Percentiles rank a stretch among this genome's conserved stretches.
These are phyloP conservation scores for Silurus glanis DNA, from an alignment of 2,113 vertebrate species.

Conservation along the genomic window DNA sequence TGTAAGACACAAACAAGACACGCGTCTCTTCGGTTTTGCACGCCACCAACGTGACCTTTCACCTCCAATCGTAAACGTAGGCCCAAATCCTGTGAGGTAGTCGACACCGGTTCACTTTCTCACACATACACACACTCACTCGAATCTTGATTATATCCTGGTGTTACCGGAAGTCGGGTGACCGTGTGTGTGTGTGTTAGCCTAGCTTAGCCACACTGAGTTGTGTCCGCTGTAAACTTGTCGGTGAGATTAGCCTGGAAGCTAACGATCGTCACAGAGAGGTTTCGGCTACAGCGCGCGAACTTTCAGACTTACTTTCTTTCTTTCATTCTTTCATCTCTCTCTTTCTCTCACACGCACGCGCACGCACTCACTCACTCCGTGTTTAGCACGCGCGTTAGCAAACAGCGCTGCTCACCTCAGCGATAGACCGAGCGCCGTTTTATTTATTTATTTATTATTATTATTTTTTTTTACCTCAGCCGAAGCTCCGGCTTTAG, in stretches of 20 bases:
- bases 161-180: background rate
- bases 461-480: background rate
- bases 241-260: background rate
- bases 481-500: background rate
- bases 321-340: background rate
- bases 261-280: background rate
- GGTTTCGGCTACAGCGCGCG: background rate
- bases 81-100: slow-evolving; percentile 30
- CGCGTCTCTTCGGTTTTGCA: background rate
- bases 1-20: background rate
- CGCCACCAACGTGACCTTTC: slow-evolving; percentile 49
- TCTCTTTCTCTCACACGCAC: too few relatives aligned
- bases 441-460: too few relatives aligned
- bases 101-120: background rate
- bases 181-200: background rate
- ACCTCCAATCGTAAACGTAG: slow-evolving; percentile 39
- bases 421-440: too few relatives aligned
- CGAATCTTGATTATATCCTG: too few relatives aligned
- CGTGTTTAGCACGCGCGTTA: slow-evolving; percentile 29
- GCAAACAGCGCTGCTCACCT: background rate
- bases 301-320: background rate
- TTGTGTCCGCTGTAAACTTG: slow-evolving; percentile 24
- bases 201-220: background rate
- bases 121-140: background rate
- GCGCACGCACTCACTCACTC: background rate